phyloP scores from a whole-genome alignment of 2,888 invertebrate genomes.

The Euphydryas editha region DNA sequence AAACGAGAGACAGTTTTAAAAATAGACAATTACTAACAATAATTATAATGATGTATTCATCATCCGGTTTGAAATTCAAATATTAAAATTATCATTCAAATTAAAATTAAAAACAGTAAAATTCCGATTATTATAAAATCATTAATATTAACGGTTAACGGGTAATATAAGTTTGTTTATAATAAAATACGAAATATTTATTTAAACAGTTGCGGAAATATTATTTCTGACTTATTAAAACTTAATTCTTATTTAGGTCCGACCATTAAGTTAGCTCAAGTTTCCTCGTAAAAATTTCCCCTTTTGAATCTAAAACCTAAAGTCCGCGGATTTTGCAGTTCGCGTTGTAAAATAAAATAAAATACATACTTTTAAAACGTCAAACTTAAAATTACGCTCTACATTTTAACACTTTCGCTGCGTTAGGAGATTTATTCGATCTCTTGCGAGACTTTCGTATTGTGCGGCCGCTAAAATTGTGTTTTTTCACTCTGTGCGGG shows the following conservation, averaged over 20 bases:
- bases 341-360: constrained; percentile 60
- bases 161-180: background rate
- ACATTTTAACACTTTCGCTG: constrained; percentile 70
- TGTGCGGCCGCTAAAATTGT: too few relatives aligned
- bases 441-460: too few relatives aligned
- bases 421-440: too few relatives aligned
- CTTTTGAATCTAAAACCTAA: constrained; percentile 59
- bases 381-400: constrained; percentile 61
- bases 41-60: too few relatives aligned
- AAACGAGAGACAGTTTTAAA: too few relatives aligned
- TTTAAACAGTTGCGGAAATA: background rate
- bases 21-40: too few relatives aligned
- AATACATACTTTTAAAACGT: constrained; percentile 53
- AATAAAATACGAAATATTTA: background rate
- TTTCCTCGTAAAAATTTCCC: constrained; percentile 71
- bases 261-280: constrained; percentile 47
- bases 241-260: constrained; percentile 15
- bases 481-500: too few relatives aligned
- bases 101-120: too few relatives aligned
- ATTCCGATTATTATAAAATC: too few relatives aligned
- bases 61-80: too few relatives aligned
- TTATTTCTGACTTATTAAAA: constrained; percentile 14
- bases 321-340: constrained; percentile 58
- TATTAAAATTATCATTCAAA: too few relatives aligned
- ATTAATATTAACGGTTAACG: too few relatives aligned